These are phyloP conservation scores for Chrysolina americana DNA, from an alignment of 2,888 invertebrate species.

Conservation along the genomic window DNA sequence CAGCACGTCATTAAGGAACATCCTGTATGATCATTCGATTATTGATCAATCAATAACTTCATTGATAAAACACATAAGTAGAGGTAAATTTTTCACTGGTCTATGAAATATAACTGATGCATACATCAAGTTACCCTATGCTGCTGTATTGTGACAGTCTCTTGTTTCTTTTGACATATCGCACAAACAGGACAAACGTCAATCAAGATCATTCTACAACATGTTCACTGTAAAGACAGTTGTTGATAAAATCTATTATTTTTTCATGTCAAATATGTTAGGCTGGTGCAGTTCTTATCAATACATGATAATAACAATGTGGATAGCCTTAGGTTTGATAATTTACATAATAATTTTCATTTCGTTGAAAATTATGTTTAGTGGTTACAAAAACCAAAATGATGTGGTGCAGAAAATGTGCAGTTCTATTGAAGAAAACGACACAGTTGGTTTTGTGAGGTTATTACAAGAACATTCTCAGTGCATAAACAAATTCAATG, in stretches of 20 bases:
- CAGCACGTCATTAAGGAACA: too few relatives aligned
- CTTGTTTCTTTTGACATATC: constrained; percentile 23
- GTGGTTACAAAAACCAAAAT: constrained; percentile 3
- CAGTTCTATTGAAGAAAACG: constrained; percentile 44
- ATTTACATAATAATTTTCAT: constrained; percentile 27
- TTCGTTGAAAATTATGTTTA: constrained; percentile 26
- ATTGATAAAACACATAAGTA: background rate
- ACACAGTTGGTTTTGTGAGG: constrained; percentile 47
- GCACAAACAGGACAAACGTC: background rate
- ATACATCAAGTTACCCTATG: constrained; percentile 1
- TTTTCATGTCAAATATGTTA: constrained; percentile 36
- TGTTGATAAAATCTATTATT: constrained; percentile 32
- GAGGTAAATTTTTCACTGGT: background rate
- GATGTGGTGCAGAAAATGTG: constrained; percentile 39
- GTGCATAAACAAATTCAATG: constrained; percentile 51
- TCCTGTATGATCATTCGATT: too few relatives aligned
- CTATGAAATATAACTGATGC: background rate
- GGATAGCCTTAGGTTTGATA: constrained; percentile 36
- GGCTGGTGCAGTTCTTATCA: constrained; percentile 43
- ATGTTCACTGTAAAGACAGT: constrained; percentile 9
- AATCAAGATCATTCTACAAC: background rate
- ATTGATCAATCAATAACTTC: too few relatives aligned
- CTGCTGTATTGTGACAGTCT: background rate
- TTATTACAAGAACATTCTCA: constrained; percentile 53
- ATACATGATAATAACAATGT: constrained; percentile 38